Evolutionary conservation across 1,140 invertebrate genomes (phyloP), one percentile per base, ranked within the genome.

Genomic region (Drosophila quadrilineata): DNA sequence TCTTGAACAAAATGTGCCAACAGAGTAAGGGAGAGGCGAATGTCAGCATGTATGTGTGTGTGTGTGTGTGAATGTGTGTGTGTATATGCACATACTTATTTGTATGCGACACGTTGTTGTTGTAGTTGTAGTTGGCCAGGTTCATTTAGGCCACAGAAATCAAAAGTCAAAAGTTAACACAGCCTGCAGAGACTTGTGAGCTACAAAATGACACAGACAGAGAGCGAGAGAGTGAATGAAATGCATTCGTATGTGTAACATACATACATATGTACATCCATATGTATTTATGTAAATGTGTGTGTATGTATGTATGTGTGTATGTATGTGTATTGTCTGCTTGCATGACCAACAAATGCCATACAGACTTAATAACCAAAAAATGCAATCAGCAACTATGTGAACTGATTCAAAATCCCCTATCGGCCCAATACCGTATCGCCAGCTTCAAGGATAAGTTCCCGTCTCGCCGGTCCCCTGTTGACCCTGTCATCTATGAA

Each of bases 281-380:
- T 26, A 10, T 41, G 6, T 31, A 24, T 9, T 45, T 45, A 40
- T 16, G 65, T 36, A 40, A 22, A 10, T 33, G 16, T 52, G 12
- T 40, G 12, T 63, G 48, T 57, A 12, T 52, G 45, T 26, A 36
- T 35, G 45, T 28, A 21, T 46, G 46, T 54, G 56, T 48, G 22
- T 26, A 31, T 46, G 49, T 16, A 26, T 66, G 31, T 24, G 19
- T 24, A 35, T 33, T 33, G 46, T 31, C 19, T 45, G 35, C 19
- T 41, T 21, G 29, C 16, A 17, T 17, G 33, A 38, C 29, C 16
- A 26, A 16, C 45, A 45, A 49, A 40, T 59, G 63, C 52, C 69
- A 50, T 84, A 84, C 71, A 71, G 79, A 77, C 77, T 84, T 84
- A 84, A 84, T 84, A 84, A 84, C 79, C 77, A 77, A 84, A 76